These are phyloP conservation scores for Laothoe populi DNA, from an alignment of 2,888 invertebrate genomes.

Conservation along the genomic window DNA sequence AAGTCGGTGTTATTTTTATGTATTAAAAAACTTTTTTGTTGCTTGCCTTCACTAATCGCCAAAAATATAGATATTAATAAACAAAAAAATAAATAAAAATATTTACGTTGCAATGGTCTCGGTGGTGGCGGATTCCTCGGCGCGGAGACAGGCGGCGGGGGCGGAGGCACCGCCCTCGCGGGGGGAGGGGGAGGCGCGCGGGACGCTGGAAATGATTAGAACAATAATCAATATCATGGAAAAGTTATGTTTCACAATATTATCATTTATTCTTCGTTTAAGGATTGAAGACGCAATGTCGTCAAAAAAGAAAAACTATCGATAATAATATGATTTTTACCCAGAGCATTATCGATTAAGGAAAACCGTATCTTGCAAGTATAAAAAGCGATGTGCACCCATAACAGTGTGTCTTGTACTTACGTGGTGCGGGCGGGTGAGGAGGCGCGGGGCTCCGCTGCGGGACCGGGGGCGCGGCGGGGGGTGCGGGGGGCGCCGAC, in stretches of 20 bases:
- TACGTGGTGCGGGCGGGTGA: slow-evolving; percentile 69
- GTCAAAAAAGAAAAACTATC: too few species aligned
- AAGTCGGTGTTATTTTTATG: too few species aligned
- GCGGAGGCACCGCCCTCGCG: slow-evolving; percentile 73
- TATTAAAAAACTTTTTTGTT: too few species aligned
- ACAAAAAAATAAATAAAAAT: neutral
- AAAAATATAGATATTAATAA: too few species aligned
- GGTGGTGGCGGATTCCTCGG: slow-evolving; percentile 63
- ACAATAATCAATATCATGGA: neutral
- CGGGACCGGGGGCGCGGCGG: slow-evolving; percentile 68
- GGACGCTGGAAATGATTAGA: slow-evolving; percentile 50
- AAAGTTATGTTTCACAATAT: too few species aligned
- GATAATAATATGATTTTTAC: too few species aligned
- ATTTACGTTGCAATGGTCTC: slow-evolving; percentile 82
- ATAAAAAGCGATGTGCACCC: too few species aligned
- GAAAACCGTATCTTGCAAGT: too few species aligned
- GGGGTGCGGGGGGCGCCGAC: slow-evolving; percentile 41
- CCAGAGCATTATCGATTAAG: too few species aligned
- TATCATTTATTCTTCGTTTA: too few species aligned
- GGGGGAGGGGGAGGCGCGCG: slow-evolving; percentile 86
- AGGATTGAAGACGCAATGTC: too few species aligned
- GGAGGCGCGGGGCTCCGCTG: slow-evolving; percentile 63
- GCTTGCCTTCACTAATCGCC: too few species aligned
- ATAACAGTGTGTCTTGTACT: slow-evolving; percentile 37
- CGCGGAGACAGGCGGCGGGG: slow-evolving; percentile 68